Evolutionary conservation across 1,140 invertebrate genomes (phyloP), one percentile per base, ranked within the genome.

Genomic region (Spodoptera frugiperda): DNA sequence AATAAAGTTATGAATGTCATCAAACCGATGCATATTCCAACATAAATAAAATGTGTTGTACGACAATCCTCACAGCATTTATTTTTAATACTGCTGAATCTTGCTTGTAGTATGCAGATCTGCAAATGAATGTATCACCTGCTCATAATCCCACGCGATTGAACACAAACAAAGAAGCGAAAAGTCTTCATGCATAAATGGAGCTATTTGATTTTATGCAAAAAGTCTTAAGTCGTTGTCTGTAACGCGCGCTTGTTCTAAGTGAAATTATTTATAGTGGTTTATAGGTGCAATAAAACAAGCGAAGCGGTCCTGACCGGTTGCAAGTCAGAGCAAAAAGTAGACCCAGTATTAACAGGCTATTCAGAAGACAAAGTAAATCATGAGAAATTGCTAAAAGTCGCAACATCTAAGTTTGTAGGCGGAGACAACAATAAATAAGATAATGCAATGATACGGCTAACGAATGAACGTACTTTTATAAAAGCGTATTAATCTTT

Each of bases 331-430:
- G 57, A 49, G 84, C 85, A 90, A 90, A 90, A 91, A 90, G 83
- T 86, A 82, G 85, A 68, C 78, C 82, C 72, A 84, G 71, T 21
- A 73, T 73, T 73, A 61, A 55, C 68, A 57, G 53, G 51, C 87
- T 88, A 88, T 87, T 86, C 88, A 68, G 77, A 78, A 77, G 63
- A 74, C 61, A 19, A 59, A 84, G 79, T 89, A 87, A 91, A 89
- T 89, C 88, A 91, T 91, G 86, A 82, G 84, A 86, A 86, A 78
- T 83, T 70, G 84, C 80, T 85, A 79, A 81, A 85, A 84, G 80
- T 86, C 75, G 55, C 51, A 68, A 78, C 76, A 49, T 68, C 80
- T 71, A 79, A 76, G 78, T 75, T 67, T 73, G 80, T 81, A 80
- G 87, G 88, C 79, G 86, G 84, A 55, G 76, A 71, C 57, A 30